Evolutionary conservation across 2,797 vertebrate species (phyloP).

Genomic region (Heterohyrax brucei): DNA sequence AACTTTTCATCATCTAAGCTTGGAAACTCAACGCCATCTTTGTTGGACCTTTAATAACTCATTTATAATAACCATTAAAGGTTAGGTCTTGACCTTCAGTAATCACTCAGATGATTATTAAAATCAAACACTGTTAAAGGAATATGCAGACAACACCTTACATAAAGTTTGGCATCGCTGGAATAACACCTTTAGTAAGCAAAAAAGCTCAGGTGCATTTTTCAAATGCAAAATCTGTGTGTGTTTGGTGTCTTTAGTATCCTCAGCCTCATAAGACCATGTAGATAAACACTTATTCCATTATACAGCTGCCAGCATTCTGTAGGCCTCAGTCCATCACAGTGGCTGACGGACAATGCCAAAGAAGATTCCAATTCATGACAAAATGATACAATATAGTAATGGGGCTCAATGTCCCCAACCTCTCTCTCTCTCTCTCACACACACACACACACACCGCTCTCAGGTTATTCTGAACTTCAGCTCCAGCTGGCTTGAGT

Average conservation of each 20-base stretch:
- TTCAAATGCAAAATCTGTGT: not conserved
- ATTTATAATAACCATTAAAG: not conserved
- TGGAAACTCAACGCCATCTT: conserved; percentile 15
- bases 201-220: not conserved
- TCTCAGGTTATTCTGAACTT: conserved; percentile 53
- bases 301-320: not conserved
- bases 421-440: too few relatives aligned
- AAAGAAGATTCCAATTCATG: not conserved
- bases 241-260: conserved; percentile 24
- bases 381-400: not conserved
- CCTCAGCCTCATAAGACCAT: conserved; percentile 16
- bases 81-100: not conserved
- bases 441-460: not conserved
- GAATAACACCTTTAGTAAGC: conserved; percentile 36
- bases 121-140: not conserved
- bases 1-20: not conserved
- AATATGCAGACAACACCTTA: not conserved
- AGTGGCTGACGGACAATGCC: not conserved
- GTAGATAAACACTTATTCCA: not conserved
- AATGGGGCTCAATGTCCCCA: not conserved
- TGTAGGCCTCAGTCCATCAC: not conserved
- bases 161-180: conserved; percentile 8
- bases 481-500: conserved; percentile 19
- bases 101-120: conserved; percentile 2
- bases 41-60: not conserved